Evolutionary conservation across 1,140 invertebrate genomes (phyloP).

Genomic region (Papilio polyxenes): DNA sequence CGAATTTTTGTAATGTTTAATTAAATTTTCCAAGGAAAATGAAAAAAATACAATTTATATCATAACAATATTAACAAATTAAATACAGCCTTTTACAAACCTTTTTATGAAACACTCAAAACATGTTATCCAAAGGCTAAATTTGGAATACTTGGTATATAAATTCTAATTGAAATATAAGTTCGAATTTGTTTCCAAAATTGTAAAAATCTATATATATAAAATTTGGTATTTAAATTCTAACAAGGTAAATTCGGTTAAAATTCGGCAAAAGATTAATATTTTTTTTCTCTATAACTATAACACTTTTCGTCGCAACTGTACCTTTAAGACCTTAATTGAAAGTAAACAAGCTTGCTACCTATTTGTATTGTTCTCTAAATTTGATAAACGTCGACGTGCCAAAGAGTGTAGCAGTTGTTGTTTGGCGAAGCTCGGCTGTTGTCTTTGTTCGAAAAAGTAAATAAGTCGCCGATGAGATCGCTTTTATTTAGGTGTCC

Average conservation of each 20-base stretch:
- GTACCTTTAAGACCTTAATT: slow-evolving; percentile 50
- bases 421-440: slow-evolving; percentile 36
- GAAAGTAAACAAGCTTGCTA: slow-evolving; percentile 52
- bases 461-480: slow-evolving; percentile 32
- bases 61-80: too few species aligned
- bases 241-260: background rate
- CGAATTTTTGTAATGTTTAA: too few species aligned
- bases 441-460: slow-evolving; percentile 36
- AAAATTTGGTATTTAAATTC: too few species aligned
- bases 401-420: slow-evolving; percentile 46
- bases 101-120: too few species aligned
- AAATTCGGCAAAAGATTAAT: background rate
- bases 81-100: too few species aligned
- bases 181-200: too few species aligned
- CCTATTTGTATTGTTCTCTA: slow-evolving; percentile 53
- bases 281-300: background rate
- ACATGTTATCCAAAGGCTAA: too few species aligned
- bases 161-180: too few species aligned
- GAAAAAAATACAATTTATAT: too few species aligned
- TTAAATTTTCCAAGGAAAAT: too few species aligned
- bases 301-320: slow-evolving; percentile 41
- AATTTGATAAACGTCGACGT: slow-evolving; percentile 51
- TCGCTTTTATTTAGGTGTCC: slow-evolving; percentile 22
- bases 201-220: too few species aligned
- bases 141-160: too few species aligned